These are phyloP conservation scores for Martes flavigula DNA, from an alignment of 2,797 vertebrate genomes.

Conservation along the genomic window DNA sequence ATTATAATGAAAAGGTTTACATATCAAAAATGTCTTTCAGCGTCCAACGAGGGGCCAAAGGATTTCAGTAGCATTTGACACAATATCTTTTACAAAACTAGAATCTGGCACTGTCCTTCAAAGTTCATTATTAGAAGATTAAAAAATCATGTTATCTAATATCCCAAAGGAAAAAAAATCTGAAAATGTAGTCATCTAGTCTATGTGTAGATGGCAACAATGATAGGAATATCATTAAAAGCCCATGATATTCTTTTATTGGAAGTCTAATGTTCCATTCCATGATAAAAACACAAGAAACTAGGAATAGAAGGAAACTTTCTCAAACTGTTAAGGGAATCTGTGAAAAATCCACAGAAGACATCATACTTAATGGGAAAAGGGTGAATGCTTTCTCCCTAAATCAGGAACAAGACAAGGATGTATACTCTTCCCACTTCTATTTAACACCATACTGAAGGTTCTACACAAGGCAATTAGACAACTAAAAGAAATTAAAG, in stretches of 20 bases:
- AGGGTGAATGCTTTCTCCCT: neutral
- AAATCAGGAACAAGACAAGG: neutral
- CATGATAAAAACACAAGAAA: neutral
- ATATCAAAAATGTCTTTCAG: constrained; percentile 17
- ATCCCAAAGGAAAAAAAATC: neutral
- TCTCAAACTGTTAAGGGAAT: neutral
- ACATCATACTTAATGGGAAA: neutral
- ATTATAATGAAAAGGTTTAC: neutral
- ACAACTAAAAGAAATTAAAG: constrained; percentile 1
- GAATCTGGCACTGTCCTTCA: neutral
- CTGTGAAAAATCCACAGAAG: neutral
- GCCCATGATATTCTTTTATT: neutral
- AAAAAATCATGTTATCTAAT: neutral
- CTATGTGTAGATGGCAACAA: neutral
- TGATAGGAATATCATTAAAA: constrained; percentile 22
- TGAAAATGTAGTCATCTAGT: neutral
- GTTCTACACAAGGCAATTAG: neutral
- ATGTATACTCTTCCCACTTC: neutral
- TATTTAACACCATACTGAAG: neutral
- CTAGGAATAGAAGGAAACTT: neutral
- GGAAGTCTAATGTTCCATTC: neutral
- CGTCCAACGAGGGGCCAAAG: neutral
- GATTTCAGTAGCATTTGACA: neutral
- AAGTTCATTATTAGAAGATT: neutral
- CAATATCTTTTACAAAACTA: neutral